Base-by-base conservation (phyloP, 2,888 invertebrate species). In the Phengaris arion region DNA sequence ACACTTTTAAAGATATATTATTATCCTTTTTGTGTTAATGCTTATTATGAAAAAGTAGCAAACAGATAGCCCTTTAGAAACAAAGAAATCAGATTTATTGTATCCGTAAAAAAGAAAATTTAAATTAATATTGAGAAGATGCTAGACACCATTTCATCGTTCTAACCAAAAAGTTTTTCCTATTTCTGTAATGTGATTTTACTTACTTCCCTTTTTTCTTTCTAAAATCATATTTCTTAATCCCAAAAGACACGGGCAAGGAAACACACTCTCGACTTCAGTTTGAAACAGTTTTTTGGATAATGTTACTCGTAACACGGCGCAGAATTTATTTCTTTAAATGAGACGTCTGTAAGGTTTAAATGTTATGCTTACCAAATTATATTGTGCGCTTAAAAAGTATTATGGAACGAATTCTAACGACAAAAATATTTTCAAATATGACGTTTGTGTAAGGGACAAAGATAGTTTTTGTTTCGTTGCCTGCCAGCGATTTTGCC, bases 81-180 rank as follows among this genome's bases (percentile, higher is more conserved):
- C 64, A 64, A 45, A 64, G 22, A 64, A 64, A 5, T 22, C 52
- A 10, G 52, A 52, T 52, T 52, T 59, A 22, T 59, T 22, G 5
- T 22, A 5, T 59, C 22, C 22, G 64, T 12, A 35, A 64, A 64
- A 35, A 52, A 52, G 52, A 6, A 54, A 70, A 72, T 13, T 52
- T 72, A 13, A 72, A 54, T 54, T 54, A 54, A 22, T 72, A 72
- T 72, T 48, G 9, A 52, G n/a, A 54, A 72, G 12, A 35, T 12
- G 15, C 52, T 70, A 13, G 52, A 54, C 13, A 52, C 54, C 13
- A 72, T 52, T 54, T 22, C 6, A 72, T 72, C 13, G 22, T 54
- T 35, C 54, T 13, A 72, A 35, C 72, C 54, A 54, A 72, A 72
- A 72, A 72, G 52, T 72, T 72, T 54, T 54, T 72, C 35, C 54